Conservation (phyloP, 2,797 vertebrate genomes). For the Chelon labrosus region DNA sequence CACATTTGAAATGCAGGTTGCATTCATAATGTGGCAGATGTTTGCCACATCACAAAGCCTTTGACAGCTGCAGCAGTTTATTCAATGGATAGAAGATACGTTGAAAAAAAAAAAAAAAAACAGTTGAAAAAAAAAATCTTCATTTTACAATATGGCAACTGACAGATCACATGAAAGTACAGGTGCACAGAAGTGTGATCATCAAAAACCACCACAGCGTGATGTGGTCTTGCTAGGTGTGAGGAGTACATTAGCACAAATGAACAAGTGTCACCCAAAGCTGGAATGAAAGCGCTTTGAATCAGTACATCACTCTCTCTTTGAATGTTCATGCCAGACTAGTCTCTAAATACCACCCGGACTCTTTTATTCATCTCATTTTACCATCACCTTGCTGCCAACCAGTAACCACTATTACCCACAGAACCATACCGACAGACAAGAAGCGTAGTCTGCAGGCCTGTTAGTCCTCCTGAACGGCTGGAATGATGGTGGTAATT, state of each 20-base stretch:
- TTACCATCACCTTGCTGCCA: slow-evolving; percentile 12
- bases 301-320: background rate
- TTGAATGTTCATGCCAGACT: background rate
- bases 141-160: background rate
- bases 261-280: slow-evolving; percentile 29
- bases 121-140: background rate
- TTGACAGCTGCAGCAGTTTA: slow-evolving; percentile 2
- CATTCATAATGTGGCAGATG: slow-evolving; percentile 31
- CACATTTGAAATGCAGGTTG: slow-evolving; percentile 40
- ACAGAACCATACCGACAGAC: slow-evolving; percentile 23
- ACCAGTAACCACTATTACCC: slow-evolving; percentile 1
- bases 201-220: slow-evolving; percentile 3
- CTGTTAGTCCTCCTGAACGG: slow-evolving; percentile 42
- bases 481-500: slow-evolving; percentile 61
- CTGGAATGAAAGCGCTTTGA: slow-evolving; percentile 19
- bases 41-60: slow-evolving; percentile 5
- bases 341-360: background rate
- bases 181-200: background rate
- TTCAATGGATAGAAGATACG: background rate
- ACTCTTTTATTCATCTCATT: slow-evolving; percentile 17
- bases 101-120: background rate
- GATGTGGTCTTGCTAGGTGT: slow-evolving; percentile 18
- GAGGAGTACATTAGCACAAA: slow-evolving; percentile 45
- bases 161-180: background rate
- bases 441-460: slow-evolving; percentile 18